A percentile compares a stretch with the other conserved stretches of the same genome.
phyloP scores from a whole-genome alignment of 2,888 invertebrate species.

The Mallateleia sp. region DNA sequence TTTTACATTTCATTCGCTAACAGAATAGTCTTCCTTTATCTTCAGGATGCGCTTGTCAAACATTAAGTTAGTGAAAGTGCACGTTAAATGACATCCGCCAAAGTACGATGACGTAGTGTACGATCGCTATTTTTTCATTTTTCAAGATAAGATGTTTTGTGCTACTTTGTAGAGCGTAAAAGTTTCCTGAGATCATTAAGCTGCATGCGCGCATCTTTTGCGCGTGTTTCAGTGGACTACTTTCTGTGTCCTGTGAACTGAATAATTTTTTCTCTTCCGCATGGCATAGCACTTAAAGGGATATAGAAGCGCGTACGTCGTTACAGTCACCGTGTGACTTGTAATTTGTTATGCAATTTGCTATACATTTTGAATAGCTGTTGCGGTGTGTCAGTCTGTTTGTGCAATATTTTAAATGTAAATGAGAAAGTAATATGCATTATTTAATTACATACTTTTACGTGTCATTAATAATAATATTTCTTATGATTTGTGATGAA shows the following conservation, averaged over 20 bases:
- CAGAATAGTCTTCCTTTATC: constrained; percentile 8
- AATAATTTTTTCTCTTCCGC: constrained; percentile 50
- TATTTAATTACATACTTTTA: too few species aligned
- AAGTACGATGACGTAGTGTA: constrained; percentile 32
- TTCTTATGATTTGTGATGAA: too few species aligned
- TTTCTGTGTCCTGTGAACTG: constrained; percentile 57
- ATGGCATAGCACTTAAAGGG: constrained; percentile 49
- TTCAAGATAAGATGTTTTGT: constrained; percentile 48
- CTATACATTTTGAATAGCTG: constrained; percentile 36
- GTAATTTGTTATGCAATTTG: constrained; percentile 24
- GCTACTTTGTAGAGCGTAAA: constrained; percentile 58
- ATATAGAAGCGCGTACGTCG: constrained; percentile 35
- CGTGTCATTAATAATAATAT: too few species aligned
- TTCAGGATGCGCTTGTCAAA: constrained; percentile 30
- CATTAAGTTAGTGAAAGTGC: constrained; percentile 46
- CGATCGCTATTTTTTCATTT: constrained; percentile 29
- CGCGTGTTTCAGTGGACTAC: constrained; percentile 53
- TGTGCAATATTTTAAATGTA: too few species aligned
- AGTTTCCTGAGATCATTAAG: constrained; percentile 57
- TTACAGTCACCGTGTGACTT: constrained; percentile 32
- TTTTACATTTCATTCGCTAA: constrained; percentile 29
- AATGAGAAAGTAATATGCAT: too few species aligned
- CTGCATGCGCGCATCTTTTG: constrained; percentile 47
- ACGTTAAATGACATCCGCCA: constrained; percentile 43
- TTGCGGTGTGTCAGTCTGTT: background rate